A percentile compares a stretch with the other conserved stretches of the same genome.
phyloP scores from a whole-genome alignment of 2,888 invertebrate species.

The Lymantria monacha region DNA sequence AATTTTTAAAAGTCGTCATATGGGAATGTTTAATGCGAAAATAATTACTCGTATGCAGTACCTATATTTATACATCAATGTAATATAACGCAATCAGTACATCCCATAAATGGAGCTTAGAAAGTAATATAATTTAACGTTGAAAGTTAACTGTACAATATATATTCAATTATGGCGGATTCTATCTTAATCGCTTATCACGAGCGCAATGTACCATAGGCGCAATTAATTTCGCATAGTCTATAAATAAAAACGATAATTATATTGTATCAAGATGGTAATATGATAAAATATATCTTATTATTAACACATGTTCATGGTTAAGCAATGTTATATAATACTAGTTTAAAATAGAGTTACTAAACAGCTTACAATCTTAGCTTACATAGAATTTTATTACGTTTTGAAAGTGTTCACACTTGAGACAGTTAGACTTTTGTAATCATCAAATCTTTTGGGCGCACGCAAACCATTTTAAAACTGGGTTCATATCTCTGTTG shows the following conservation, averaged over 20 bases:
- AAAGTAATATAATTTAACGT: no score
- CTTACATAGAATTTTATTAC: background rate
- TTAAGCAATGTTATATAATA: background rate
- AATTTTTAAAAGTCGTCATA: no score
- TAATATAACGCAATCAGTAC: background rate
- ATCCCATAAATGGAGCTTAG: no score
- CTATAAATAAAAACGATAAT: background rate
- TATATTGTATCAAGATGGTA: conserved; percentile 2
- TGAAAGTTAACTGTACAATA: no score
- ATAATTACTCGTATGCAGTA: no score
- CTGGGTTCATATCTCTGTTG: no score
- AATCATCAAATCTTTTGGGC: no score
- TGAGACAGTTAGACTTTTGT: no score
- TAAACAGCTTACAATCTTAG: background rate
- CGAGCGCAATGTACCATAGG: background rate
- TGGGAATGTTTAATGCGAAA: no score
- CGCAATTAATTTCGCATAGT: background rate
- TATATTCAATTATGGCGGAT: background rate
- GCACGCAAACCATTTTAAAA: no score
- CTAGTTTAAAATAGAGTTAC: background rate
- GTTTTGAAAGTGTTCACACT: background rate
- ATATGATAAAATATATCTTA: conserved; percentile 6
- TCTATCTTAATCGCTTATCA: background rate
- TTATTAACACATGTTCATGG: background rate
- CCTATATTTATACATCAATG: no score